Evolutionary conservation across 2,797 vertebrate species (phyloP).

Genomic region (Lepus townsendii): DNA sequence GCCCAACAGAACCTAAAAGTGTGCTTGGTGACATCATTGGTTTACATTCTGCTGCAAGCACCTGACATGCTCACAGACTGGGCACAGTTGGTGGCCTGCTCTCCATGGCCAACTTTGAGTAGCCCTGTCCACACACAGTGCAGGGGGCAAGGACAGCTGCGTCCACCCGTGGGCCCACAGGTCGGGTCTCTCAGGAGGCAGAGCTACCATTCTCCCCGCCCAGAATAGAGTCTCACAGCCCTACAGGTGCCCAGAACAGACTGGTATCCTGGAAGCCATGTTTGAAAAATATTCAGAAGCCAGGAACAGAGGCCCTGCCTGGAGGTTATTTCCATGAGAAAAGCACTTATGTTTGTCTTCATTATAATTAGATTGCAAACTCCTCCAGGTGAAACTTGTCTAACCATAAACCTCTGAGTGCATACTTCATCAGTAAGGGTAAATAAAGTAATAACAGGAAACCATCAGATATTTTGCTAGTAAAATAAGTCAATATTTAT

Average conservation of each 20-base stretch:
- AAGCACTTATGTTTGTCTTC: conserved; percentile 29
- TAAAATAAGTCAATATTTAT: conserved; percentile 30
- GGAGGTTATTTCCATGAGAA: conserved; percentile 32
- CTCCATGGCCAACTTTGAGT: background rate
- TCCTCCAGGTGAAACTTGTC: conserved; percentile 53
- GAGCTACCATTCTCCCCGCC: background rate
- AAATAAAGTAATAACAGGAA: conserved; percentile 66
- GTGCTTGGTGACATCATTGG: background rate
- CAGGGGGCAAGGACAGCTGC: background rate
- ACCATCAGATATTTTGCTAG: conserved; percentile 46
- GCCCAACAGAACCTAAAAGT: background rate
- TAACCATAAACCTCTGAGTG: conserved; percentile 46
- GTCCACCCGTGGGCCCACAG: background rate
- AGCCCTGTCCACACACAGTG: background rate
- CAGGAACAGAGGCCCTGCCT: background rate
- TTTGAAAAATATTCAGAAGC: background rate
- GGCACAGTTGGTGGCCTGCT: background rate
- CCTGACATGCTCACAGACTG: background rate
- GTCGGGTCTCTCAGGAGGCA: background rate
- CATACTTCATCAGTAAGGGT: conserved; percentile 9
- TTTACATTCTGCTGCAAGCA: background rate
- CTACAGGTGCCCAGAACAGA: background rate
- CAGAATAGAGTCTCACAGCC: background rate
- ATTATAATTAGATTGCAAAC: conserved; percentile 63
- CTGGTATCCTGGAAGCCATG: background rate